Conservation (phyloP, 2,888 invertebrate species). For the Troides helena region DNA sequence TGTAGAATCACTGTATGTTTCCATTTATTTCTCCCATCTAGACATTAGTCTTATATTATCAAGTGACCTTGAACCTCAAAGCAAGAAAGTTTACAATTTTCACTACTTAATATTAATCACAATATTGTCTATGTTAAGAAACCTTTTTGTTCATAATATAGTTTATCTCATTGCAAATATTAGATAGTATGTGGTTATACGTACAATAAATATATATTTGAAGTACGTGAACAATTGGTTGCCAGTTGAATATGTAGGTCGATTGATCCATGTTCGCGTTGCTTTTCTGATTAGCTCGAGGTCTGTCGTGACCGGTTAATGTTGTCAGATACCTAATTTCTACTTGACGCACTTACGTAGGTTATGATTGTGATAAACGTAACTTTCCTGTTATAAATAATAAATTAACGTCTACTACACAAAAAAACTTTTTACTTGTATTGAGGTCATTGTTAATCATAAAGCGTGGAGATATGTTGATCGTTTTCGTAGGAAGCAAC, state of each 20-base stretch:
- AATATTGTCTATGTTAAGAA: too few species aligned
- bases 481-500: too few species aligned
- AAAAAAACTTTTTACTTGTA: too few species aligned
- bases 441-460: too few species aligned
- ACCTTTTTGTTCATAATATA: background rate
- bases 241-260: constrained; percentile 27
- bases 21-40: too few species aligned
- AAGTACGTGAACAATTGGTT: constrained; percentile 25
- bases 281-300: constrained; percentile 27
- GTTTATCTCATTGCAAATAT: background rate
- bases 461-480: too few species aligned
- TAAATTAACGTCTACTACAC: too few species aligned
- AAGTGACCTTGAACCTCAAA: too few species aligned
- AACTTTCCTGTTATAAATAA: background rate
- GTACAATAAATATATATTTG: constrained; percentile 4
- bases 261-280: constrained; percentile 25
- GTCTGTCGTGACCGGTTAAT: constrained; percentile 19
- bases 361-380: background rate
- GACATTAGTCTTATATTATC: too few species aligned
- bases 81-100: too few species aligned
- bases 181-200: background rate
- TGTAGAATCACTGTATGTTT: too few species aligned
- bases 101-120: too few species aligned
- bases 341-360: background rate
- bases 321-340: background rate